phyloP scores from a whole-genome alignment of 2,888 invertebrate genomes.

The Atherix ibis region DNA sequence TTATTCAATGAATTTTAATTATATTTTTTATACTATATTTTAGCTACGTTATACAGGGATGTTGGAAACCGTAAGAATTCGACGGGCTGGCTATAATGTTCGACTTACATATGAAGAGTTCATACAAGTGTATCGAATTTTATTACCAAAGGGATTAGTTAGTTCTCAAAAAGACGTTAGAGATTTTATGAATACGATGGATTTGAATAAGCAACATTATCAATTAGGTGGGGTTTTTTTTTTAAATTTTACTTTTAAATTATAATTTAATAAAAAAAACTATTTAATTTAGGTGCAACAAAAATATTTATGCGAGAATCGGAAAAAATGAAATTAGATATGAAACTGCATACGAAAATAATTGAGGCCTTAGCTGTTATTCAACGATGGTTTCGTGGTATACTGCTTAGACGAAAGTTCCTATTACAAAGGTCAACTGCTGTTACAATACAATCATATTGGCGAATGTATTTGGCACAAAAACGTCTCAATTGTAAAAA shows the following conservation, averaged over 20 bases:
- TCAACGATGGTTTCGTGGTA: conserved; percentile 79
- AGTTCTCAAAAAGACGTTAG: conserved; percentile 78
- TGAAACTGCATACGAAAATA: conserved; percentile 82
- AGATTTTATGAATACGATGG: conserved; percentile 65
- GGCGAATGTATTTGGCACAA: conserved; percentile 49
- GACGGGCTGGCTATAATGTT: conserved; percentile 91
- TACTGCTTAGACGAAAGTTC: conserved; percentile 63
- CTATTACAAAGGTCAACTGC: conserved; percentile 56
- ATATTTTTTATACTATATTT: conserved; percentile 2
- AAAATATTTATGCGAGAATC: conserved; percentile 91
- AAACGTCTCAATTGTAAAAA: conserved; percentile 34
- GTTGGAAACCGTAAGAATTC: conserved; percentile 87
- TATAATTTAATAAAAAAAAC: neutral
- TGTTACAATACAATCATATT: conserved; percentile 58
- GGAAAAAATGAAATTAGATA: conserved; percentile 83
- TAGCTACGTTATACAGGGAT: conserved; percentile 90
- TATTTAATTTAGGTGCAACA: conserved; percentile 57
- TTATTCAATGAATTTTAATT: neutral
- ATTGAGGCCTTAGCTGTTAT: conserved; percentile 83
- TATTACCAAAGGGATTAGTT: conserved; percentile 71
- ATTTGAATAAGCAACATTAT: conserved; percentile 78
- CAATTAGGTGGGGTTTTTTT: conserved; percentile 47
- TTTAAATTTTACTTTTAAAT: neutral
- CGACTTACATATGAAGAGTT: conserved; percentile 88
- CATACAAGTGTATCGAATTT: conserved; percentile 78